Base-by-base conservation (phyloP, 2,797 vertebrate genomes). In the Crotalus adamanteus region DNA sequence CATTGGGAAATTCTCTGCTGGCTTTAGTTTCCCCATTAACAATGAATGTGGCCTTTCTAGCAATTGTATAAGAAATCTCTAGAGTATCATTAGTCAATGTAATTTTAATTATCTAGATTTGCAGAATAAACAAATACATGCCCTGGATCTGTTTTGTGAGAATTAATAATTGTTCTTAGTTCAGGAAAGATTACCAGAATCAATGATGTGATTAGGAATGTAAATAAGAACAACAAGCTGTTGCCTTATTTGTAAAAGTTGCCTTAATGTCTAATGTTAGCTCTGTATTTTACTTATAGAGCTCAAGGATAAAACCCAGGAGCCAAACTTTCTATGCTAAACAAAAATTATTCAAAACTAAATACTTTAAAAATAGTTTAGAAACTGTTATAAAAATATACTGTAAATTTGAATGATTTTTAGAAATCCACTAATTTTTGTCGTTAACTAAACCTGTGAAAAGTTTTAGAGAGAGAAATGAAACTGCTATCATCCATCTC, bases 161-260 rank as follows among this genome's bases (percentile, higher is more conserved):
- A 94, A 97, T 96, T 97, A 97, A 96, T 96, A 97, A 95, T 89
- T 93, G 91, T 91, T 97, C 92, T 95, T 94, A 93, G 94, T 95
- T 47, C 94, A 95, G 95, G 91, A 96, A 97, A 96, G 96, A 97
- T 97, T 97, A 96, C 95, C 96, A 94, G 96, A 98, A 97, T 97
- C 96, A 96, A 93, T 97, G 95, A 94, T 95, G 96, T 96, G 95
- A 97, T 97, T 97, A 96, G 93, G 96, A 95, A 92, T 97, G 95
- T 97, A 97, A 98, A 97, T 96, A 97, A 95, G 94, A 95, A 96
- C 93, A 94, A 95, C 91, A 96, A 97, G 94, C 95, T 95, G 92
- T 92, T 94, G 93, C 93, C 69, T 92, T 94, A 91, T 93, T 91
- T 93, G 91, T 94, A 95, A 93, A 97, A 97, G 91, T 87, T 90